Evolutionary conservation across 2,797 vertebrate species (phyloP).

Genomic region (Chiloscyllium punctatum): DNA sequence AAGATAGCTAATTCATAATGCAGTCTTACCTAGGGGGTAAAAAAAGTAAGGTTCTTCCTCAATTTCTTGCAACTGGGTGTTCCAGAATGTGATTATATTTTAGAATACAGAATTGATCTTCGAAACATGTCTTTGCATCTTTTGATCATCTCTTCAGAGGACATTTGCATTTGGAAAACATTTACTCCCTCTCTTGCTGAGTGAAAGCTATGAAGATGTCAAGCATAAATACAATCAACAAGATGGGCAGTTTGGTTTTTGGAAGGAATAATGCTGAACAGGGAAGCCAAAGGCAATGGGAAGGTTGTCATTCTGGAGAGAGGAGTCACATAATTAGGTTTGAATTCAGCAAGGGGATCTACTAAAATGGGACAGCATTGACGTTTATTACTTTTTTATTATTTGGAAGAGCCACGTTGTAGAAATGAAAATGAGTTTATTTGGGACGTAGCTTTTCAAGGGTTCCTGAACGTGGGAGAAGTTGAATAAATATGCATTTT

Average conservation of each 20-base stretch:
- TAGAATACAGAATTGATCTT: neutral
- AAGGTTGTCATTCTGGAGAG: neutral
- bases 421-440: neutral
- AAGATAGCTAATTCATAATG: neutral
- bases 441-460: neutral
- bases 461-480: neutral
- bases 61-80: neutral
- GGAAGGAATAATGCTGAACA: neutral
- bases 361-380: neutral
- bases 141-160: neutral
- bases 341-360: neutral
- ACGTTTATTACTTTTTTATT: neutral
- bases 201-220: neutral
- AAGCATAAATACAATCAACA: neutral
- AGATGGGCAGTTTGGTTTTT: neutral
- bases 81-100: neutral
- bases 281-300: neutral
- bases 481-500: neutral
- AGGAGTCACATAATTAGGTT: neutral
- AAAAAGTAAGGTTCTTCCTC: neutral
- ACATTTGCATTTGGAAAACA: neutral
- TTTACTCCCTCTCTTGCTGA: neutral
- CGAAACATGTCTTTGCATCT: neutral
- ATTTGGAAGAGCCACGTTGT: neutral
- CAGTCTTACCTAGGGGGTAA: neutral